Evolutionary conservation across 2,113 vertebrate genomes (phyloP).

Genomic region (chimpanzee (Pan troglodytes)): NHGRI_mPanTro3-v2.1_pri NC_072410.2:73966001-73966500

Average conservation of each 20-base stretch:
- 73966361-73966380: background rate
- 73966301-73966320: background rate
- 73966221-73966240: background rate
- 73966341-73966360: background rate
- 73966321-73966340: background rate
- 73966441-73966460: background rate
- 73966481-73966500: background rate
- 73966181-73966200: background rate
- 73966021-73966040: background rate
- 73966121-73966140: background rate
- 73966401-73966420: background rate
- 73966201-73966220: background rate
- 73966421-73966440: background rate
- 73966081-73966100: background rate
- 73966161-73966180: background rate
- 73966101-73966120: background rate
- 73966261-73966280: background rate
- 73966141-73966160: background rate
- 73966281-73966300: background rate
- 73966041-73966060: background rate
- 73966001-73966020: background rate
- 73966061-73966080: background rate
- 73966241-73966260: background rate
- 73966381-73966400: background rate
- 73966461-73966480: background rate